Base-by-base conservation (phyloP, 35 echinoderm and acorn worm species). In the Amphiura filiformis region DNA sequence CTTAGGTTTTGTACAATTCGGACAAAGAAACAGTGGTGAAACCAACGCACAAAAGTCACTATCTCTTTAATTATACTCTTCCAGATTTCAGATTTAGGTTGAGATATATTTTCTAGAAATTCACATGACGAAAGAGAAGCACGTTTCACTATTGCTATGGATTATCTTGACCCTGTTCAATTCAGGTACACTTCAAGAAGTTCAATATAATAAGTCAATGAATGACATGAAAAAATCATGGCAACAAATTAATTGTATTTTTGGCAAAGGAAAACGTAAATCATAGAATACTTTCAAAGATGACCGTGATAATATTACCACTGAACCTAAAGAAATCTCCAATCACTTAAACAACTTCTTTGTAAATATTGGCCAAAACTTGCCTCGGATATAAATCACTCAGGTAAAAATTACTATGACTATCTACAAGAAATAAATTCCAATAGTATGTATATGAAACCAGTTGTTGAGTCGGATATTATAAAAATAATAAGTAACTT, bases 371-470 rank as follows among this genome's bases (percentile, higher is more conserved):
- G 75, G n/a, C 75, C 75, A n/a, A 77, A 77, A 31, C 26, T 77
- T 5, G 75, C 75, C 12, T 77, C 75, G 26, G 26, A 77, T 5
- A 77, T 77, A 31, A 28, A 77, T 4, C 4, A 77, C 5, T 77
- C 75, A n/a, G 75, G 75, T 35, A 77, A 77, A 77, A 23, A 77
- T 77, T 77, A 77, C 26, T 77, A 11, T n/a, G 75, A 77, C 34
- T 77, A 77, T n/a, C 26, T 77, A 12, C 4, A n/a, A 77, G 75
- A 77, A 3, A 4, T 23, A 9, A 9, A 9, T 5, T 3, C 4
- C 11, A 77, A 35, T 77, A 77, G 34, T 77, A n/a, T 77, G 75
- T 77, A 31, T 23, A 77, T 77, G 75, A 77, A 77, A 35, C 75
- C 75, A 31, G 34, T 77, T 3, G 75, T 77, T 12, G 75, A 77